These are phyloP conservation scores for Petromus typicus DNA, from an alignment of 2,113 vertebrate genomes.

Conservation along the genomic window DNA sequence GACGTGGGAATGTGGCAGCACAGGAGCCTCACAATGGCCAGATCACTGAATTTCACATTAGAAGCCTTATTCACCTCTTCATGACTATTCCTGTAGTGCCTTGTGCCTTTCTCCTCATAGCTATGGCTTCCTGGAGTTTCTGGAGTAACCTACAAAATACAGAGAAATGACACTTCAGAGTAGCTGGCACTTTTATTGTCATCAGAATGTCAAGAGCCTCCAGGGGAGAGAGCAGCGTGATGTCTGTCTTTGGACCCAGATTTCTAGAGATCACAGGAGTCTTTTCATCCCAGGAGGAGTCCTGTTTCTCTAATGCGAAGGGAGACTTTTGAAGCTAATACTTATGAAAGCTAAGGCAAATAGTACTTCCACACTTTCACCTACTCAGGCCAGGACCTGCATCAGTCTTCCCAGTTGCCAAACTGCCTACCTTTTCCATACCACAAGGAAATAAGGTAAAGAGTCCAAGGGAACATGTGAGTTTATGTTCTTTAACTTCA, in stretches of 20 bases:
- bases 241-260: neutral
- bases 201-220: neutral
- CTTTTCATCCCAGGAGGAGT: neutral
- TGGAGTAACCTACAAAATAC: slow-evolving; percentile 14
- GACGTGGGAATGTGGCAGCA: rapidly evolving
- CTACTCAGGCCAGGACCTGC: neutral
- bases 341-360: neutral
- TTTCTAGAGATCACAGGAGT: neutral
- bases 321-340: slow-evolving; percentile 5
- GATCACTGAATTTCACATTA: neutral
- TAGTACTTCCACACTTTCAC: neutral
- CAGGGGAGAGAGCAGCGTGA: neutral
- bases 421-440: neutral
- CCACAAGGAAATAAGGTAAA: neutral
- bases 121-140: neutral
- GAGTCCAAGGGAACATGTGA: neutral
- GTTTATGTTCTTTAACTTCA: neutral
- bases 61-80: neutral
- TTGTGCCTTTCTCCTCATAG: neutral
- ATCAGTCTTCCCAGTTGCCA: neutral
- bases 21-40: neutral
- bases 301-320: neutral
- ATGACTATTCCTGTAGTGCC: neutral
- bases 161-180: neutral
- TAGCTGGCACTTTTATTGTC: neutral